Conservation (phyloP, 2,888 invertebrate species). For the Pammene fasciana region DNA sequence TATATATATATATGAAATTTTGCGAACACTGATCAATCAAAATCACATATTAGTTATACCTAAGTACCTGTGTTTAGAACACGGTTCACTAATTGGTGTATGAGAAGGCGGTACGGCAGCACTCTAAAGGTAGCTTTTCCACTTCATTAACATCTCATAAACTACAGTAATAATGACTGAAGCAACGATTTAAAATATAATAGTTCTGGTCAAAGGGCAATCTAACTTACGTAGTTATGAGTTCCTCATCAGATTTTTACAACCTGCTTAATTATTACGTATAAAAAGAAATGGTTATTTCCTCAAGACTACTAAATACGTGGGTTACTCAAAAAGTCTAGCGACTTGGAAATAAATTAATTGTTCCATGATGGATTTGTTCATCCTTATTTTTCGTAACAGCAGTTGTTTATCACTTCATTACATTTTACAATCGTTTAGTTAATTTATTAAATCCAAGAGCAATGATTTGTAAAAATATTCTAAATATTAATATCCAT, state of each 20-base stretch:
- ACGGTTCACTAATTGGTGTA: no score
- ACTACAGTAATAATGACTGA: conserved; percentile 47
- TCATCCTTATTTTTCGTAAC: no score
- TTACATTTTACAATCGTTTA: no score
- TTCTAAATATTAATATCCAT: no score
- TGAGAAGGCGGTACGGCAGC: no score
- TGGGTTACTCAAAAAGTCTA: conserved; percentile 4
- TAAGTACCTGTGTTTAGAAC: no score
- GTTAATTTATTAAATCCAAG: no score
- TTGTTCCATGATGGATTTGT: not conserved
- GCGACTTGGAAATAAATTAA: conserved; percentile 1
- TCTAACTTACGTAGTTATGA: conserved; percentile 21
- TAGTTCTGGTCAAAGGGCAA: conserved; percentile 48
- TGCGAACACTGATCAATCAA: no score
- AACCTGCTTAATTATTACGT: conserved; percentile 8
- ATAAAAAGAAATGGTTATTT: conserved; percentile 16
- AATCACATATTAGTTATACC: no score
- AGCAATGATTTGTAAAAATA: no score
- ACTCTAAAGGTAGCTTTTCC: conserved; percentile 37
- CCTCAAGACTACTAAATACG: not conserved
- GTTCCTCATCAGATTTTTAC: conserved; percentile 20
- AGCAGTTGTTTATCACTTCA: no score
- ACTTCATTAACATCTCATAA: conserved; percentile 50
- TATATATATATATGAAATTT: no score
- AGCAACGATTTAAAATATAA: conserved; percentile 54